Evolutionary conservation across 2,113 vertebrate genomes (phyloP).

Genomic region (Pungitius pungitius): DNA sequence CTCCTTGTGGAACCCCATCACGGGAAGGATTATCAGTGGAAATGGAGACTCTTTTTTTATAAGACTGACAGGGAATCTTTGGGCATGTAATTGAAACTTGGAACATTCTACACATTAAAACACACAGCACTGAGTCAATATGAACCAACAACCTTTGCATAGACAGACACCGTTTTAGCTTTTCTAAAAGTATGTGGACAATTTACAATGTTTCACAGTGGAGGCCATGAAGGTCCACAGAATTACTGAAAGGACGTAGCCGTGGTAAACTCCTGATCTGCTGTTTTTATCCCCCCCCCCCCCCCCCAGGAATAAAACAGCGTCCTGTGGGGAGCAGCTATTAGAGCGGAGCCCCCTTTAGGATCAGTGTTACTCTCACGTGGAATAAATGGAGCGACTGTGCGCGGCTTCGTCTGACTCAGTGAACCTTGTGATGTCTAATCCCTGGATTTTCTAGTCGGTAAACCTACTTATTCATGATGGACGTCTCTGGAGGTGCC

Average conservation of each 20-base stretch:
- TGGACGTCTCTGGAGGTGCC: slow-evolving; percentile 50
- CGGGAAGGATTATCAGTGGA: not conserved
- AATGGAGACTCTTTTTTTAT: not conserved
- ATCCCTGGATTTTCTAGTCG: slow-evolving; percentile 76
- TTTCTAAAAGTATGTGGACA: too few relatives aligned
- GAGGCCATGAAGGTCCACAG: not conserved
- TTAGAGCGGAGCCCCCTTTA: slow-evolving; percentile 34
- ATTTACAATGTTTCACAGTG: not conserved
- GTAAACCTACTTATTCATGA: slow-evolving; percentile 70
- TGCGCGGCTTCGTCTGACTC: slow-evolving; percentile 61
- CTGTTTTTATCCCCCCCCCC: not conserved
- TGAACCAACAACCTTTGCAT: too few relatives aligned
- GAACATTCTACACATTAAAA: not conserved
- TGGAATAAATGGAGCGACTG: slow-evolving; percentile 51
- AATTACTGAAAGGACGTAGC: not conserved
- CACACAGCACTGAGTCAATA: not conserved
- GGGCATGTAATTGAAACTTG: not conserved
- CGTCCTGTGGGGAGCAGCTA: not conserved
- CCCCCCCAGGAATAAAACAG: not conserved
- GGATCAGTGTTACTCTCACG: slow-evolving; percentile 51
- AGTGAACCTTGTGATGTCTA: slow-evolving; percentile 74
- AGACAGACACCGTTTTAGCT: too few relatives aligned
- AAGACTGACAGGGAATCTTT: not conserved
- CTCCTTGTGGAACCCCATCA: not conserved
- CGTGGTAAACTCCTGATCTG: not conserved